Evolutionary conservation across 2,113 vertebrate species (phyloP), one percentile per base, ranked within the genome.

Genomic region (Bostrychus sinensis): DNA sequence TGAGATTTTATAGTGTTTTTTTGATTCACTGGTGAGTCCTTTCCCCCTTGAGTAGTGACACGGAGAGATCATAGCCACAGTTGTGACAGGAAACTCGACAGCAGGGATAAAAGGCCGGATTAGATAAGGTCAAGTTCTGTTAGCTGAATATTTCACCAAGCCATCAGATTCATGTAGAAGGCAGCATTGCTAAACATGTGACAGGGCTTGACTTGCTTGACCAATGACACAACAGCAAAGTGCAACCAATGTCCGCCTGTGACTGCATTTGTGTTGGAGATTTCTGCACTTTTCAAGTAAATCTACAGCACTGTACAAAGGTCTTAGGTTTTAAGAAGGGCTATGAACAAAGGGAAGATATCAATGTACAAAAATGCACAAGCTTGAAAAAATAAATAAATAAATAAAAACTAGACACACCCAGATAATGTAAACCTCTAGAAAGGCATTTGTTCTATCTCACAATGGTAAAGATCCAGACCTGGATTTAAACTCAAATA

Each of bases 21-120:
- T 19, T 22, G 23, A 38, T 42, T 19, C 38, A 58, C 56, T 45
- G 17, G 2, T 53, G 32, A 55, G 10, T 3, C n/a, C 48, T 26
- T 36, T 39, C 45, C 20, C 19, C 12, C 19, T 22, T 17, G 36
- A 42, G 11, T 64, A 54, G 60, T 57, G 54, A 65, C 66, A 64
- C 23, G 17, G 42, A 78, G 48, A 73, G 69, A 56, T 77, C 70
- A 48, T 23, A 78, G 38, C 37, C 68, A 56, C 45, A 56, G 72
- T 58, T 69, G 70, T 84, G 77, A 75, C 80, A 70, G 62, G 43
- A 48, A 65, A 65, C 74, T 72, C 69, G 77, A 75, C 65, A 69
- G 57, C 42, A n/a, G 36, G 74, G 64, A 80, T 75, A 67, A 85
- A 70, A 80, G 61, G 68, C 76, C 48, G 56, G 62, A 66, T 34